Conservation (phyloP, 2,888 invertebrate species). For the Monoplex corrugatus region DNA sequence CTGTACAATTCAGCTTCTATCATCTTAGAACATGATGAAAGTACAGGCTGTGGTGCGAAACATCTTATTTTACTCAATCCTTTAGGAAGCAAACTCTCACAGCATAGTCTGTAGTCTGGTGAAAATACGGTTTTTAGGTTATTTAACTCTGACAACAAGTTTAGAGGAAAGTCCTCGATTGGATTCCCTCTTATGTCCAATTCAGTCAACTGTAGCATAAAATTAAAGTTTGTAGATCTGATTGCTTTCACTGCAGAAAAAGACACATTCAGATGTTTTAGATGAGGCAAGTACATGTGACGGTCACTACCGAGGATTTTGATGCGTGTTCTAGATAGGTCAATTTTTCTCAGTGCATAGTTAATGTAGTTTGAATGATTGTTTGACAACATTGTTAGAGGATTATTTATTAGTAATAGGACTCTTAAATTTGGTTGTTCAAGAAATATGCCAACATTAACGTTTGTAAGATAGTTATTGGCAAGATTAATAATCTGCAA, state of each 20-base stretch:
- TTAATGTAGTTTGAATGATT: neutral
- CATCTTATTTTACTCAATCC: neutral
- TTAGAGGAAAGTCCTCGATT: neutral
- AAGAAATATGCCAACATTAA: conserved; percentile 23
- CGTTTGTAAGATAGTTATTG: conserved; percentile 3
- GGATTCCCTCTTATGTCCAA: conserved; percentile 17
- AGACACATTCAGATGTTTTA: conserved; percentile 4
- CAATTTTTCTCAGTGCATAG: neutral
- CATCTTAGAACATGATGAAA: neutral
- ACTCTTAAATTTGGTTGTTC: neutral
- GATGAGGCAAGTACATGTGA: neutral
- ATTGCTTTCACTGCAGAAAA: neutral
- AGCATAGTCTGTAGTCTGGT: conserved; percentile 2
- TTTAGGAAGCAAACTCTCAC: neutral
- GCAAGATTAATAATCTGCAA: conserved; percentile 38
- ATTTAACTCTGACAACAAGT: neutral
- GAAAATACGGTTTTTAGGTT: neutral
- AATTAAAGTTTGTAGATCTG: neutral
- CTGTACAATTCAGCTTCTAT: neutral
- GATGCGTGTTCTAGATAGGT: neutral
- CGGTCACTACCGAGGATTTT: neutral
- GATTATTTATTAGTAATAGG: neutral
- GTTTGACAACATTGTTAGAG: neutral
- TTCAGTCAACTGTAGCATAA: neutral
- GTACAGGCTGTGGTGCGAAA: neutral